These are phyloP conservation scores for Arvicanthis niloticus DNA, from an alignment of 2,113 vertebrate species.

Conservation along the genomic window DNA sequence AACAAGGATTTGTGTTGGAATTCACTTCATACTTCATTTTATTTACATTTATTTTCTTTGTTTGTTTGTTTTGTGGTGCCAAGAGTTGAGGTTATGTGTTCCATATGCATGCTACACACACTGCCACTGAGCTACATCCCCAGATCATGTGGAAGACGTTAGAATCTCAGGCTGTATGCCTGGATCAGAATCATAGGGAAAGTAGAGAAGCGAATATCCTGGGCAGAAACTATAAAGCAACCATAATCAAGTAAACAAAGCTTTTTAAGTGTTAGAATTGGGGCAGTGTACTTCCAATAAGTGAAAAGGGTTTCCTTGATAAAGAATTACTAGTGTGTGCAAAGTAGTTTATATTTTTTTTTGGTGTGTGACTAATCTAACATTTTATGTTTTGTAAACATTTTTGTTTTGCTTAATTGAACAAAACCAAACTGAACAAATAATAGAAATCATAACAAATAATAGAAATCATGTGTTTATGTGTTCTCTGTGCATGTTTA, in stretches of 20 bases:
- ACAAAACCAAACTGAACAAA: not conserved
- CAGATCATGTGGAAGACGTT: not conserved
- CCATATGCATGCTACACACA: not conserved
- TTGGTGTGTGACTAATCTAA: not conserved
- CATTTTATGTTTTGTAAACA: slow-evolving; percentile 10
- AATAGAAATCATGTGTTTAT: not conserved
- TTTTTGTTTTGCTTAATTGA: not conserved
- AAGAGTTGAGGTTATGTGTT: not conserved
- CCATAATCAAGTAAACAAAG: not conserved
- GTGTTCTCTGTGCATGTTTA: not conserved
- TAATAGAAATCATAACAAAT: not conserved
- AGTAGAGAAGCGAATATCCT: not conserved
- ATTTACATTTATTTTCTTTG: not conserved
- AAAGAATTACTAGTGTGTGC: not conserved
- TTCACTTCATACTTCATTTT: not conserved
- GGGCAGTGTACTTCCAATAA: not conserved
- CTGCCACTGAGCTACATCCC: not conserved
- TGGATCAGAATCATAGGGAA: not conserved
- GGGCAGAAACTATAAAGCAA: not conserved
- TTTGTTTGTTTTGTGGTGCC: not conserved
- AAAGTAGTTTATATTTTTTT: not conserved
- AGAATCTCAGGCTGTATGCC: not conserved
- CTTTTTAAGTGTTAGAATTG: not conserved
- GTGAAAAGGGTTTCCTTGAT: slow-evolving; percentile 31
- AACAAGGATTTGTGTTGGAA: not conserved